Conservation (phyloP, 2,888 invertebrate species). For the Seira ritae region DNA sequence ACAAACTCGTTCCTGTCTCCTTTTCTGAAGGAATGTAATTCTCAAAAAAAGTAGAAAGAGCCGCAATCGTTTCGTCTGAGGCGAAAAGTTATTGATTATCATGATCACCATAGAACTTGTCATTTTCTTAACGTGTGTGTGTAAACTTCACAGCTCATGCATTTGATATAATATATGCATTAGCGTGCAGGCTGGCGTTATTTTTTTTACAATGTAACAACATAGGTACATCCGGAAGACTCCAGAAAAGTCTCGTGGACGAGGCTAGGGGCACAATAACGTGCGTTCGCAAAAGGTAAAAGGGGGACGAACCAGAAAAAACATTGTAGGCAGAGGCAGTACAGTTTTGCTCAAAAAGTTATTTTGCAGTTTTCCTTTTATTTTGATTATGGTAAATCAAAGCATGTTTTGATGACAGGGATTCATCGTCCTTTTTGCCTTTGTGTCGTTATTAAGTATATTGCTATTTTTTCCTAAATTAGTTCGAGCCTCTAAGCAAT, state of each 20-base stretch:
- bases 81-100: neutral
- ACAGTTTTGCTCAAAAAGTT: neutral
- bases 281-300: neutral
- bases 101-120: neutral
- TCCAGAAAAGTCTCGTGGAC: conserved; percentile 40
- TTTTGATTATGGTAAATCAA: neutral
- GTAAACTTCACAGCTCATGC: too few relatives aligned
- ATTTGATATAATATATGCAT: too few relatives aligned
- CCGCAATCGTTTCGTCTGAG: too few relatives aligned
- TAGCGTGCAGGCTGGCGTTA: neutral
- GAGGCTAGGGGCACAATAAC: conserved; percentile 15
- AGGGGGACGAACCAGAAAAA: neutral
- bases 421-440: neutral
- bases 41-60: too few relatives aligned
- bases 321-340: neutral
- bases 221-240: conserved; percentile 39
- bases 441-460: neutral
- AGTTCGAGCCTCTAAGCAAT: neutral
- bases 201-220: too few relatives aligned
- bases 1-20: too few relatives aligned
- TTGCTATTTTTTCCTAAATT: neutral
- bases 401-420: neutral
- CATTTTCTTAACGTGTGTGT: too few relatives aligned
- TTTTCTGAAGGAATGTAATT: too few relatives aligned
- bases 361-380: neutral